These are phyloP conservation scores for Craniophora ligustri DNA, from an alignment of 2,888 invertebrate species.

Conservation along the genomic window DNA sequence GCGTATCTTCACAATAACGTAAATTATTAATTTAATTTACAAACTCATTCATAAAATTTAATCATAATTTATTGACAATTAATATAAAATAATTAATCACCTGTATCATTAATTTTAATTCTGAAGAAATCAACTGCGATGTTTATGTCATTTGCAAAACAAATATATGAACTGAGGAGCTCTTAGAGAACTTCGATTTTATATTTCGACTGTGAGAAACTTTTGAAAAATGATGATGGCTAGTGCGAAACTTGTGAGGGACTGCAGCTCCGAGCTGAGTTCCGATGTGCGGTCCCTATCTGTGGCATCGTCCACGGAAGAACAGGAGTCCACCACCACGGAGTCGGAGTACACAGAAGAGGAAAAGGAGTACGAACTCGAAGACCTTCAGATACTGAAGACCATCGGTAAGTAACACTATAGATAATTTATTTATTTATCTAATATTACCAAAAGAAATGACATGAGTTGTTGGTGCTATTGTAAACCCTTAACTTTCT, in stretches of 20 bases:
- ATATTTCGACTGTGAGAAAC: conserved; percentile 41
- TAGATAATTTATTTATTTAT: too few relatives aligned
- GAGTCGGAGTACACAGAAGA: conserved; percentile 89
- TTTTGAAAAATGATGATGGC: conserved; percentile 85
- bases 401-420: conserved; percentile 93
- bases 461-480: too few relatives aligned
- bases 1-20: conserved; percentile 66
- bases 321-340: conserved; percentile 87
- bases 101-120: conserved; percentile 5
- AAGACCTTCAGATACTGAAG: conserved; percentile 95
- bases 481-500: background rate
- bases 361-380: conserved; percentile 91
- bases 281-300: conserved; percentile 85
- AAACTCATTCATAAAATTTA: background rate
- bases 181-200: conserved; percentile 19
- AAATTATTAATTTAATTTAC: conserved; percentile 43
- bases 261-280: conserved; percentile 86
- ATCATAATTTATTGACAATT: conserved; percentile 13
- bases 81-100: background rate
- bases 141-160: conserved; percentile 43
- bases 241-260: conserved; percentile 86
- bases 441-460: too few relatives aligned
- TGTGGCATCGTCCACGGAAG: conserved; percentile 87
- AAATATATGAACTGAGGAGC: conserved; percentile 56
- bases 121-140: conserved; percentile 29